A percentile compares a stretch with the other conserved stretches of the same genome.
phyloP scores from a whole-genome alignment of 1,140 invertebrate species.

The Halesus radiatus region DNA sequence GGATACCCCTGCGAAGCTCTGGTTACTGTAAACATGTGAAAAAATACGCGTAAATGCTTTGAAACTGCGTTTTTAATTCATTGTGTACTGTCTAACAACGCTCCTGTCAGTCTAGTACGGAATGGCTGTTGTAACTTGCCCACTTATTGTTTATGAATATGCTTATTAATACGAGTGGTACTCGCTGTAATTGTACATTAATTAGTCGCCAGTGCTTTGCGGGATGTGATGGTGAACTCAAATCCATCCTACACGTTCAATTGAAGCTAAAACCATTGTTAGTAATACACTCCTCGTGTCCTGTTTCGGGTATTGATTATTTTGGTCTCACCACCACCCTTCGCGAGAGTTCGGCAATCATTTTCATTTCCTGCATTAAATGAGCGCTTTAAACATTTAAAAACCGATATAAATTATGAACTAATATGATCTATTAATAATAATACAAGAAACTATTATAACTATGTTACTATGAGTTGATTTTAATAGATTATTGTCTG shows the following conservation, averaged over 20 bases:
- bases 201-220: neutral
- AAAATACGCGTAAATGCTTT: neutral
- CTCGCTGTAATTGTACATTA: slow-evolving; percentile 20
- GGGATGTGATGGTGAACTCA: neutral
- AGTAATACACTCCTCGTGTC: slow-evolving; percentile 1
- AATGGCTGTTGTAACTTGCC: too few relatives aligned
- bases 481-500: too few relatives aligned
- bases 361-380: slow-evolving; percentile 11
- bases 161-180: slow-evolving; percentile 23
- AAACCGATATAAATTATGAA: too few relatives aligned
- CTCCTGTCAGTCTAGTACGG: slow-evolving; percentile 18
- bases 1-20: neutral
- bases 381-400: too few relatives aligned
- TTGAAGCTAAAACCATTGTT: neutral
- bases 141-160: neutral
- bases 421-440: too few relatives aligned
- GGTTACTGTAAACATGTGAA: neutral
- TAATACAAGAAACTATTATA: too few relatives aligned
- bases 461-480: too few relatives aligned
- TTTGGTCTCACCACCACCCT: slow-evolving; percentile 11
- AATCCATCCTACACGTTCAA: neutral
- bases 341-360: neutral
- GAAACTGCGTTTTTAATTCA: slow-evolving; percentile 1
- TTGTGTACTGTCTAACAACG: neutral
- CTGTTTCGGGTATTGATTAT: slow-evolving; percentile 27